Conservation (phyloP, 2,113 vertebrate species). For the Onychostoma macrolepis region DNA sequence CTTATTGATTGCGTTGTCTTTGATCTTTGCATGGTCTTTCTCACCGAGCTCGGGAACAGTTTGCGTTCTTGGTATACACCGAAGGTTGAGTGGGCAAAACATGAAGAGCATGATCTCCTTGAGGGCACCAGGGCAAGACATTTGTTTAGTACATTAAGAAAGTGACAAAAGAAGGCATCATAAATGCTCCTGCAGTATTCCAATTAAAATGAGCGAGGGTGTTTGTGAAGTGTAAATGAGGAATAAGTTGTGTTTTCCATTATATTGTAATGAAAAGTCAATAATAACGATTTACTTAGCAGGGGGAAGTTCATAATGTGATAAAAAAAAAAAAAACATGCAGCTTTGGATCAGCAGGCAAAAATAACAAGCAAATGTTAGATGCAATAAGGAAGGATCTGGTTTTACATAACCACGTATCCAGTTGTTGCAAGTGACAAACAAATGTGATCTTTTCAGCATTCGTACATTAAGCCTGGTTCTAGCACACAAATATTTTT, state of each 20-base stretch:
- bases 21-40: constrained; percentile 67
- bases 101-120: constrained; percentile 69
- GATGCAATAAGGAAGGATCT: neutral
- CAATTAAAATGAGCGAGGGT: constrained; percentile 40
- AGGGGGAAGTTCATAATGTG: constrained; percentile 34
- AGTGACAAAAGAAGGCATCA: constrained; percentile 58
- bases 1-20: constrained; percentile 81
- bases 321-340: neutral
- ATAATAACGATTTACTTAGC: constrained; percentile 43
- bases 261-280: constrained; percentile 41
- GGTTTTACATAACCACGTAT: neutral
- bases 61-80: constrained; percentile 63
- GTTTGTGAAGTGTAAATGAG: constrained; percentile 42
- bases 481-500: neutral
- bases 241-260: constrained; percentile 44
- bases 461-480: neutral
- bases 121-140: constrained; percentile 65
- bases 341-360: constrained; percentile 24
- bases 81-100: constrained; percentile 77
- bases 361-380: constrained; percentile 16
- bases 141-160: constrained; percentile 68
- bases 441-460: neutral
- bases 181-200: constrained; percentile 48
- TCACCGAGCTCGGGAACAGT: constrained; percentile 46
- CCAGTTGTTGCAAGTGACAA: neutral